A percentile compares a stretch with the other conserved stretches of the same genome.
Evolutionary conservation across 35 echinoderm and acorn worm genomes (phyloP).

Genomic region (Stichopus chloronotus): DNA sequence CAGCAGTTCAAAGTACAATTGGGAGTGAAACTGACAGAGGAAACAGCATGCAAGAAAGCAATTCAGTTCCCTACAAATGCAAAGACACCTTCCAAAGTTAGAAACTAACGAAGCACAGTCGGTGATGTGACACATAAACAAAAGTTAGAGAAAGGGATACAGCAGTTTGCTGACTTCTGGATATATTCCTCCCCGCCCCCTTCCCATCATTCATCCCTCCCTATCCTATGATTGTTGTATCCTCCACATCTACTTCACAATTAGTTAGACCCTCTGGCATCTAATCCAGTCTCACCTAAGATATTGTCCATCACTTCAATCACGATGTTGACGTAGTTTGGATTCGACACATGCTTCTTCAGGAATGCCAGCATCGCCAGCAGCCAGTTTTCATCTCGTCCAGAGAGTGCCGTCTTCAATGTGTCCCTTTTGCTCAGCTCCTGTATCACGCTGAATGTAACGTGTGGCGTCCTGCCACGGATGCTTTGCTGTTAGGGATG

Average conservation of each 20-base stretch:
- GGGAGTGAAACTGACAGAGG: no score
- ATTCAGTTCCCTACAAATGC: no score
- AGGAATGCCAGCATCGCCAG: conserved; percentile 77
- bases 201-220: background rate
- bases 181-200: background rate
- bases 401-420: conserved; percentile 87
- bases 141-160: no score
- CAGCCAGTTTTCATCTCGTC: conserved; percentile 89
- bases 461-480: conserved; percentile 62
- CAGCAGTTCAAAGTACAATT: no score
- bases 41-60: no score
- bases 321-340: conserved; percentile 75
- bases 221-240: no score
- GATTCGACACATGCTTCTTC: conserved; percentile 81
- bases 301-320: conserved; percentile 85
- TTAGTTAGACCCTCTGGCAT: background rate
- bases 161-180: no score
- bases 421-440: conserved; percentile 84
- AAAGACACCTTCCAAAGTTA: no score
- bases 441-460: conserved; percentile 83
- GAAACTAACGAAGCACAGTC: no score
- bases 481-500: conserved; percentile 53
- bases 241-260: background rate
- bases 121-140: no score
- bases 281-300: conserved; percentile 66